Percentiles rank a stretch among this genome's conserved stretches.
phyloP scores from a whole-genome alignment of 1,140 invertebrate genomes.

The Drosophila miranda region DNA sequence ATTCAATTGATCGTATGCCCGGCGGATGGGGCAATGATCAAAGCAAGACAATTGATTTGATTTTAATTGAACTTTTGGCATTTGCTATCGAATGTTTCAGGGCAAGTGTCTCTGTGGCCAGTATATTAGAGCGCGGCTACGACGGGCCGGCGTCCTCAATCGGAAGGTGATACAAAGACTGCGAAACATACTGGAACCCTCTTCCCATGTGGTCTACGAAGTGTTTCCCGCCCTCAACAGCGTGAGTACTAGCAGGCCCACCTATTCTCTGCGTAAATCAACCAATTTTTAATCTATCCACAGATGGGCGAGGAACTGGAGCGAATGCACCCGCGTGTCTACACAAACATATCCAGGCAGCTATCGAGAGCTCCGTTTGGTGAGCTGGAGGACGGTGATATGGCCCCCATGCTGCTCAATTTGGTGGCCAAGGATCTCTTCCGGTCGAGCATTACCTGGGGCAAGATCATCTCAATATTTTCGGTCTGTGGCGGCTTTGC shows the following conservation, averaged over 20 bases:
- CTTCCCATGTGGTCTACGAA: slow-evolving; percentile 76
- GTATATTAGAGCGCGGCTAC: slow-evolving; percentile 73
- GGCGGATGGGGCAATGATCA: slow-evolving; percentile 46
- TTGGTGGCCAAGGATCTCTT: slow-evolving; percentile 86
- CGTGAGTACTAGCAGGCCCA: slow-evolving; percentile 45
- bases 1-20: slow-evolving; percentile 25
- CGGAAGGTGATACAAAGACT: slow-evolving; percentile 77
- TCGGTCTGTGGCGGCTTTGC: slow-evolving; percentile 88
- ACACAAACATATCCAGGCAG: slow-evolving; percentile 85
- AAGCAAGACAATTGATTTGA: slow-evolving; percentile 31
- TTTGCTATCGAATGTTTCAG: slow-evolving; percentile 44
- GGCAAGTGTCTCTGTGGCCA: slow-evolving; percentile 81
- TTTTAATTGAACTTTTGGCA: slow-evolving; percentile 53
- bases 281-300: neutral
- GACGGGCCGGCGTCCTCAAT: slow-evolving; percentile 79
- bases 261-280: neutral
- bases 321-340: slow-evolving; percentile 87
- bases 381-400: slow-evolving; percentile 84
- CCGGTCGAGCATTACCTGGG: slow-evolving; percentile 86
- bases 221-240: slow-evolving; percentile 80
- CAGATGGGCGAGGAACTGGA: slow-evolving; percentile 84
- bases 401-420: slow-evolving; percentile 84
- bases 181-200: slow-evolving; percentile 74
- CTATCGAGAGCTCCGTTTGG: slow-evolving; percentile 83
- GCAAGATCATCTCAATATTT: slow-evolving; percentile 87